Conservation (phyloP, 2,797 vertebrate genomes). For the Mycteria americana region DNA sequence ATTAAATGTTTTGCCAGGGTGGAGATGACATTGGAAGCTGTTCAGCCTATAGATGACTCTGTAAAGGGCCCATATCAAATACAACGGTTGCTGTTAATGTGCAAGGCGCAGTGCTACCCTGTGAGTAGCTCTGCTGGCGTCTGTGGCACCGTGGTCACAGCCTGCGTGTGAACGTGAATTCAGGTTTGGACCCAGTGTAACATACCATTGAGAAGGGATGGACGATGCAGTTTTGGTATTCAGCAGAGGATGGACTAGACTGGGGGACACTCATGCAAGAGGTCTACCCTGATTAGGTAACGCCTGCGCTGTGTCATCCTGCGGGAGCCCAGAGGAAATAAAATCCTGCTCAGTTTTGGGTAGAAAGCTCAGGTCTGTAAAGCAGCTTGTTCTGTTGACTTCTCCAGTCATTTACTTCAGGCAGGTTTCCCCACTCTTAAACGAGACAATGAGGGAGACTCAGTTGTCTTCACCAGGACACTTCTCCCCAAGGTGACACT, state of each 20-base stretch:
- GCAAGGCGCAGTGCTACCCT: not conserved
- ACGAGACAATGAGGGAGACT: not conserved
- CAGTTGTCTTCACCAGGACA: not conserved
- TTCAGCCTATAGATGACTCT: not conserved
- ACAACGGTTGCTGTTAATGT: not conserved
- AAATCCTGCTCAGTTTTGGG: not conserved
- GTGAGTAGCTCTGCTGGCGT: not conserved
- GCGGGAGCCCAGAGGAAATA: not conserved
- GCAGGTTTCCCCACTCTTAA: not conserved
- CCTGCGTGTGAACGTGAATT: not conserved
- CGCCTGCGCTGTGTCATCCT: not conserved
- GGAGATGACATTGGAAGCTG: not conserved
- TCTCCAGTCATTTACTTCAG: not conserved
- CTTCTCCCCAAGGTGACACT: not conserved
- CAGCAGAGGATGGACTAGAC: not conserved
- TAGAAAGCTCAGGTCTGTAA: not conserved
- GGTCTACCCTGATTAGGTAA: not conserved
- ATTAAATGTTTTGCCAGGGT: not conserved
- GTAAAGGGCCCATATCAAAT: not conserved
- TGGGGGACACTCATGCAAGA: not conserved
- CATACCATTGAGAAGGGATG: not conserved
- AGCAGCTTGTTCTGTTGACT: not conserved
- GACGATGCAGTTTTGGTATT: not conserved
- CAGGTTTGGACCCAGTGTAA: not conserved
- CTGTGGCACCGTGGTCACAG: not conserved